Conservation (phyloP, 2,888 invertebrate species). For the Philereme vetulata region DNA sequence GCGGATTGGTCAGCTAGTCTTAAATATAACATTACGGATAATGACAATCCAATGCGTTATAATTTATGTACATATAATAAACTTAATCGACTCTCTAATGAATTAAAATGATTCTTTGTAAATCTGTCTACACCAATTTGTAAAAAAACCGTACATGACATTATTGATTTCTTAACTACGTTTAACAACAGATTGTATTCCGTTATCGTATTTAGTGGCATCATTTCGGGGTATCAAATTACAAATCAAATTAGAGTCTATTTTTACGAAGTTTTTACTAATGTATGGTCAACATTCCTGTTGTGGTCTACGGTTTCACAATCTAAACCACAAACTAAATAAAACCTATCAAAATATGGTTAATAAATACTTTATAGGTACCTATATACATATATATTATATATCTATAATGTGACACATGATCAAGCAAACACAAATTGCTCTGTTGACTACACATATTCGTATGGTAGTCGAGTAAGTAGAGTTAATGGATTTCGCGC, state of each 20-base stretch:
- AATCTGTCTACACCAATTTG: conserved; percentile 9
- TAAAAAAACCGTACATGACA: conserved; percentile 49
- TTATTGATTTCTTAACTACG: conserved; percentile 59
- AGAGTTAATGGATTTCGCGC: conserved; percentile 39
- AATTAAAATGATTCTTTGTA: not conserved
- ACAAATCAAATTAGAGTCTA: conserved; percentile 51
- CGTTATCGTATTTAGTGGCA: conserved; percentile 39
- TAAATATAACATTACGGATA: too few species aligned
- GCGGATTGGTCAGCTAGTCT: too few species aligned
- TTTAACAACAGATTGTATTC: conserved; percentile 59
- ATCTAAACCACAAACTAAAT: not conserved
- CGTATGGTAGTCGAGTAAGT: too few species aligned
- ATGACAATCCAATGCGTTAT: too few species aligned
- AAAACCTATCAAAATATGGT: too few species aligned
- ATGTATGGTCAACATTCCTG: not conserved
- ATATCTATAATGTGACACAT: not conserved
- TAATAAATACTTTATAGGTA: too few species aligned
- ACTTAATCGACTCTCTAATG: not conserved
- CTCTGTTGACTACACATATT: conserved; percentile 24
- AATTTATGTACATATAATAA: not conserved
- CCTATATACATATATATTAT: too few species aligned
- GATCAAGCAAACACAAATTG: conserved; percentile 24
- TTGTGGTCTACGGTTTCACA: not conserved
- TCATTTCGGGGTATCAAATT: conserved; percentile 46
- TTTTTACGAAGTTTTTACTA: not conserved